phyloP scores from a whole-genome alignment of 2,113 vertebrate species.

The Oncorhynchus masou region DNA sequence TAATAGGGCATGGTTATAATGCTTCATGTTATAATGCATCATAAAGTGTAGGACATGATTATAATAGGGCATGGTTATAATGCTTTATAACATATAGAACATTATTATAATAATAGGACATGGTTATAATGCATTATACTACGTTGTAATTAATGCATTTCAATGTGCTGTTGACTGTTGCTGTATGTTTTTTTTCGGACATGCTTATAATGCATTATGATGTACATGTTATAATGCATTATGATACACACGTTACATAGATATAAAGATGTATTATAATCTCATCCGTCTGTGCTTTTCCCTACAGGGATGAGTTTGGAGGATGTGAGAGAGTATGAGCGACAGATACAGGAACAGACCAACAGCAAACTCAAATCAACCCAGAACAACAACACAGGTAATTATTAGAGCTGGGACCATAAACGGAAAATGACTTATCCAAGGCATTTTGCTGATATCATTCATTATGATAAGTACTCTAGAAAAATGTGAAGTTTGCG shows the following conservation, averaged over 20 bases:
- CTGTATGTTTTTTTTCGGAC: no score
- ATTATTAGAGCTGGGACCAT: neutral
- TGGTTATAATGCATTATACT: no score
- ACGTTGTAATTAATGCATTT: no score
- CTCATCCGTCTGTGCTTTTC: neutral
- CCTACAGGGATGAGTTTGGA: constrained; percentile 75
- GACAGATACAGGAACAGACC: constrained; percentile 73
- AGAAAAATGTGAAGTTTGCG: no score
- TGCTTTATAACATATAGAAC: no score
- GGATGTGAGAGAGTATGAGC: constrained; percentile 76
- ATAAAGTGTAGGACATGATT: constrained; percentile 44
- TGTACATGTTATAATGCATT: neutral
- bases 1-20: no score
- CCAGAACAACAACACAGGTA: constrained; percentile 68
- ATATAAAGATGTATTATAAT: no score
- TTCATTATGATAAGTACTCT: no score
- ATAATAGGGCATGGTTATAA: neutral
- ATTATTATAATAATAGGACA: no score
- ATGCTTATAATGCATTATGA: neutral
- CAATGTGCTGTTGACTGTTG: no score
- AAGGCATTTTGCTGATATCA: no score
- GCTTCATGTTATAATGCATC: neutral
- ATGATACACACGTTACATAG: neutral
- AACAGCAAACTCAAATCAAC: constrained; percentile 77
- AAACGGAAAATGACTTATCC: no score